Base-by-base conservation (phyloP, 2,113 vertebrate genomes). In the Pituophis catenifer region DNA sequence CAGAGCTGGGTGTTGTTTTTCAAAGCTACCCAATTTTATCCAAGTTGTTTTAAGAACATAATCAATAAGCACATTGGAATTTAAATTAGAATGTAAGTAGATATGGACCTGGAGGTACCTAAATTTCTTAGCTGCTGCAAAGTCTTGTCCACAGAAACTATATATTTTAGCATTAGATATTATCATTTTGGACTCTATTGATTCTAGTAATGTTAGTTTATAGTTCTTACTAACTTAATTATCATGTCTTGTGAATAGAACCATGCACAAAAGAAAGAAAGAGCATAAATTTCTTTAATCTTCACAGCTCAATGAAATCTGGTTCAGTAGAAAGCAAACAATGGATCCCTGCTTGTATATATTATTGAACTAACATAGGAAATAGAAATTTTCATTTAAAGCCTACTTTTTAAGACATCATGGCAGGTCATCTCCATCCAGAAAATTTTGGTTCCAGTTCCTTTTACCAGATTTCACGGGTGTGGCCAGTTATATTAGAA, bases 31-130 rank as follows among this genome's bases (percentile, higher is more conserved):
- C 17, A 50, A 3, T 93, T 96, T 96, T 75, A 95, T 70, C 26
- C 0, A 0, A 89, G 6, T 89, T 93, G 62, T 95, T 96, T 89
- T 91, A 86, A 70, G 89, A 93, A 87, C n/a, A 94, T 50, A 94
- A 93, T 95, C 91, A 94, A 95, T 52, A 70, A 38, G 4, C 48
- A 92, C 26, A 86, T 54, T 93, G 90, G 93, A 95, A 96, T 97
- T 95, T 94, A 94, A 94, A 93, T 95, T 88, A 93, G 90, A 97
- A 94, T 62, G 55, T 94, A 90, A 94, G 44, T 53, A 95, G 86
- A 93, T 93, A 91, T 91, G 50, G 53, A 89, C 29, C 65, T 94
- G 21, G 38, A 94, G 89, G 44, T 90, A 89, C 17, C 53, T 91
- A 92, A 75, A 96, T 92, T 90, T 0, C 0, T 91, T 75, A 92